Evolutionary conservation across 92 coral and sea anemone species (phyloP), one percentile per base, ranked within the genome.

Genomic region (Palythoa grandis): DNA sequence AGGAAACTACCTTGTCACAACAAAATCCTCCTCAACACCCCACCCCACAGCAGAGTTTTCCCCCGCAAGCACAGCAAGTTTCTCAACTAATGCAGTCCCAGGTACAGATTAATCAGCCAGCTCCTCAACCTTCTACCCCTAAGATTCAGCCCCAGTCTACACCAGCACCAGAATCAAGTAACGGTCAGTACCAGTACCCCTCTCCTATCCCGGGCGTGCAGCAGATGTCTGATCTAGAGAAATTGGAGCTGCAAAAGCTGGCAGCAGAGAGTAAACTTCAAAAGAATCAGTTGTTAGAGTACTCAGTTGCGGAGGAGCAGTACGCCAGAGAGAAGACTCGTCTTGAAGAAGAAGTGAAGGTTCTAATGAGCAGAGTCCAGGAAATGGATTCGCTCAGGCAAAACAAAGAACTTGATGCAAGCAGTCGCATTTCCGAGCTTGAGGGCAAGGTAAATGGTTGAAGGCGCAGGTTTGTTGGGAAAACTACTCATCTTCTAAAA

Each of bases 371-470:
- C 77, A 94, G 82, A 77, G 88, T 94, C 40, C 98, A 92, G 37
- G 92, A 89, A 23, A 89, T 90, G 88, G 96, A 96, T 76, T 82
- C 82, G 5, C 67, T 52, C 70, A 84, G 86, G 43, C 95, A 92
- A 68, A 88, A 76, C 80, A 91, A 87, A 76, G 93, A 93, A 19
- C 48, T 95, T 50, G 92, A 91, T 35, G 89, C 89, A 19, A 84
- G 86, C 11, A 92, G 92, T 52, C 91, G 92, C 35, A 74, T 88
- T 48, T 91, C 97, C 39, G 96, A 96, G 58, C 88, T 92, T 2
- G 98, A 96, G 82, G 90, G 93, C 15, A 94, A 94, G 95, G 98
- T 96, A 69, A 37, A 87, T 76, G 53, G 12, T 24, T 53, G 5
- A 19, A n/a, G 10, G 11, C 7, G 6, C 15, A 2, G 2, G 11